Evolutionary conservation across 2,888 invertebrate species (phyloP).

Genomic region (Dorcus parallelipipedus): DNA sequence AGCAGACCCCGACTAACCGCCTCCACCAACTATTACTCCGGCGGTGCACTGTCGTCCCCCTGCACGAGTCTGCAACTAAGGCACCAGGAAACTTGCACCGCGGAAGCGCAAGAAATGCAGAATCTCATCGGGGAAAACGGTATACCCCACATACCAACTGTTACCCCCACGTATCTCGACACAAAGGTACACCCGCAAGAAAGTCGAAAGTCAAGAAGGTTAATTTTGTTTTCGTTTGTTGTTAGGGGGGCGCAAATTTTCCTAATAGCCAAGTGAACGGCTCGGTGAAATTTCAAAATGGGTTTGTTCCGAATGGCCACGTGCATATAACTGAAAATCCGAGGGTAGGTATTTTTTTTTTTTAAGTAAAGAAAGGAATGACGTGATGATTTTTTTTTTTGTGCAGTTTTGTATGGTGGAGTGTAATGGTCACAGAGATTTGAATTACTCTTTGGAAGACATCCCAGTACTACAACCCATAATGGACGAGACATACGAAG

Average conservation of each 20-base stretch:
- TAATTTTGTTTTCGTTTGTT: neutral
- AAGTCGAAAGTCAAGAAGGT: neutral
- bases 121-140: conserved; percentile 40
- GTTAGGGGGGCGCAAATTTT: conserved; percentile 47
- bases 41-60: conserved; percentile 24
- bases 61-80: conserved; percentile 31
- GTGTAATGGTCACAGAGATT: conserved; percentile 24
- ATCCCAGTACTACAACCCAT: conserved; percentile 16
- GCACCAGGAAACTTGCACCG: conserved; percentile 34
- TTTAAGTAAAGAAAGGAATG: neutral
- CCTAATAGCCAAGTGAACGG: conserved; percentile 49
- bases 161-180: conserved; percentile 49
- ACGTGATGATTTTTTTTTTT: conserved; percentile 9
- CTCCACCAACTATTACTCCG: conserved; percentile 36
- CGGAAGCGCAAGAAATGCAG: conserved; percentile 45
- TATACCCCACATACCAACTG: conserved; percentile 41
- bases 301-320: conserved; percentile 56
- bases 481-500: conserved; percentile 27
- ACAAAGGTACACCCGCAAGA: conserved; percentile 51
- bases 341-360: conserved; percentile 50
- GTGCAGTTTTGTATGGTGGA: conserved; percentile 35
- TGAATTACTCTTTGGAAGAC: conserved; percentile 23
- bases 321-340: conserved; percentile 68
- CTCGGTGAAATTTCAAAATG: conserved; percentile 50
- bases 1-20: conserved; percentile 30